phyloP scores from a whole-genome alignment of 2,797 vertebrate species.

The Sebastes hopkinsi region DNA sequence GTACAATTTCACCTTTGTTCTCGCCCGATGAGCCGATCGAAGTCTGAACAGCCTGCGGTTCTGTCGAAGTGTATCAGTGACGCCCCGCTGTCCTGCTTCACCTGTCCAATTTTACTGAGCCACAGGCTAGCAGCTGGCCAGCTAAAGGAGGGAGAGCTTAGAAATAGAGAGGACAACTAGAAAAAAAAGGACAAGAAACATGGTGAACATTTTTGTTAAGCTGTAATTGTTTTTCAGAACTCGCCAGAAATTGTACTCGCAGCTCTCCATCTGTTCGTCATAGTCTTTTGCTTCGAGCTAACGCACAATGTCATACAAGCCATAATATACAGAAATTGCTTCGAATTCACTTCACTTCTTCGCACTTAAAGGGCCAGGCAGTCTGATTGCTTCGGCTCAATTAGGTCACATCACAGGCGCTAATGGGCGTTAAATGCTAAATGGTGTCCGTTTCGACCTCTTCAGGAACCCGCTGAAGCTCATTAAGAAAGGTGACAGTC shows the following conservation, averaged over 20 bases:
- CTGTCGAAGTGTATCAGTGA: slow-evolving; percentile 68
- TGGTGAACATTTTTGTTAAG: slow-evolving; percentile 4
- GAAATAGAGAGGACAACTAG: background rate
- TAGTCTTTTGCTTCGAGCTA: background rate
- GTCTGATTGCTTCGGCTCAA: slow-evolving; percentile 55
- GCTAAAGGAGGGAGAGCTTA: slow-evolving; percentile 16
- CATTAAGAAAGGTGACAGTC: slow-evolving; percentile 55
- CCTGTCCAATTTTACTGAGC: slow-evolving; percentile 73
- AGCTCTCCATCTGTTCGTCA: slow-evolving; percentile 11
- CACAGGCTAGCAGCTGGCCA: slow-evolving; percentile 62
- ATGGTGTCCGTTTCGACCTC: slow-evolving; percentile 51
- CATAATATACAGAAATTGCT: slow-evolving; percentile 14
- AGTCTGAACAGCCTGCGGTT: slow-evolving; percentile 58
- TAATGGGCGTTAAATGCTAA: slow-evolving; percentile 64
- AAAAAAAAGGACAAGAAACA: slow-evolving; percentile 15
- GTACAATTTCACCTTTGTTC: slow-evolving; percentile 37
- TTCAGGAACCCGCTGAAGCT: slow-evolving; percentile 40
- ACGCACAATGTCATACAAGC: slow-evolving; percentile 14
- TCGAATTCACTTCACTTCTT: slow-evolving; percentile 16
- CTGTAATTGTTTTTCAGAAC: background rate
- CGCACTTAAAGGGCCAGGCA: slow-evolving; percentile 32
- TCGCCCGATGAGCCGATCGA: slow-evolving; percentile 59
- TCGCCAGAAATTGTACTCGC: background rate
- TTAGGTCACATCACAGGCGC: slow-evolving; percentile 60
- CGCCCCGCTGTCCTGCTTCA: slow-evolving; percentile 66